These are phyloP conservation scores for Arge pagana DNA, from an alignment of 2,888 invertebrate genomes.

Conservation along the genomic window DNA sequence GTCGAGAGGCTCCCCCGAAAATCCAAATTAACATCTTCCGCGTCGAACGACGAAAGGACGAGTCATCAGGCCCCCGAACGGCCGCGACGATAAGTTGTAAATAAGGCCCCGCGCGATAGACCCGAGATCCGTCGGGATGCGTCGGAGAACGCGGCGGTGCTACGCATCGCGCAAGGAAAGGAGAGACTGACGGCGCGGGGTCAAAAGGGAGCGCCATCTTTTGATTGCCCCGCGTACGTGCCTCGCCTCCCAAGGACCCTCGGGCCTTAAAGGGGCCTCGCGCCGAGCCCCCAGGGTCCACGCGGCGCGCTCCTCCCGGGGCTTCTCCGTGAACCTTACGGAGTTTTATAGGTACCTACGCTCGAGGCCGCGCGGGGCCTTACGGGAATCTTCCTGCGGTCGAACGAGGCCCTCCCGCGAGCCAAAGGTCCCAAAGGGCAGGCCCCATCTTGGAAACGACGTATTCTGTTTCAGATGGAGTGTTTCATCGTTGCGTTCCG, in stretches of 20 bases:
- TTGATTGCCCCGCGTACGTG: slow-evolving; percentile 19
- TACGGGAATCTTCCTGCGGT: too few species aligned
- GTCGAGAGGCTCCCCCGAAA: too few species aligned
- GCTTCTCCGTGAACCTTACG: not conserved
- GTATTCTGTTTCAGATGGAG: slow-evolving; percentile 22
- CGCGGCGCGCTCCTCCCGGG: not conserved
- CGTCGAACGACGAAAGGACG: not conserved
- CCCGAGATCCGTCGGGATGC: not conserved
- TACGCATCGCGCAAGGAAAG: not conserved
- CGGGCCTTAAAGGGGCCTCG: not conserved
- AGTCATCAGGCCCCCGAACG: slow-evolving; percentile 13
- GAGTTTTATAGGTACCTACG: not conserved
- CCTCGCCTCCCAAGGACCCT: slow-evolving; percentile 9
- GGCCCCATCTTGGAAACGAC: slow-evolving; percentile 18
- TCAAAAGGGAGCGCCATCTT: slow-evolving; percentile 22
- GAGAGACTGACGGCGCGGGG: slow-evolving; percentile 18
- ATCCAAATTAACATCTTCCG: too few species aligned
- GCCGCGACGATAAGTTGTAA: slow-evolving; percentile 19
- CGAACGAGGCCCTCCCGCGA: slow-evolving; percentile 17
- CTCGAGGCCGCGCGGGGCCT: not conserved
- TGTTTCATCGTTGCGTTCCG: slow-evolving; percentile 13
- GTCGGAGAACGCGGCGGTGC: not conserved
- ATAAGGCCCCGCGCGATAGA: not conserved
- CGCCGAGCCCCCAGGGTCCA: not conserved
- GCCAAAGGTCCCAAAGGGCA: slow-evolving; percentile 19